Evolutionary conservation across 2,113 vertebrate genomes (phyloP).

Genomic region (Osmerus mordax): DNA sequence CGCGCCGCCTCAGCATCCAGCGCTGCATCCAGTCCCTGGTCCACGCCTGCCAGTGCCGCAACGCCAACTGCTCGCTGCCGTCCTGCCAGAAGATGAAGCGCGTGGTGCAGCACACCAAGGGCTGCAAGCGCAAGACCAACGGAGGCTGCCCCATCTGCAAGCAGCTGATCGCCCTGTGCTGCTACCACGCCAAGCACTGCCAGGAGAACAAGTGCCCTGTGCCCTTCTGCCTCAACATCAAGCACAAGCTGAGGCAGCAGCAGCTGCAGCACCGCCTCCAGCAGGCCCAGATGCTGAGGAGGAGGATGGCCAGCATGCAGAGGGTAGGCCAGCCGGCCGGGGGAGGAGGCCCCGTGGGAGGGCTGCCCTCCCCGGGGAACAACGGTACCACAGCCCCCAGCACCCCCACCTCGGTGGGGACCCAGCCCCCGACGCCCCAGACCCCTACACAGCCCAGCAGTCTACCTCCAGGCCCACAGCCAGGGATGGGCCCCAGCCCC

Average conservation of each 20-base stretch:
- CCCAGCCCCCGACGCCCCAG: slow-evolving; percentile 87
- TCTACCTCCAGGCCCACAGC: slow-evolving; percentile 48
- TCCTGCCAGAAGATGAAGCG: slow-evolving; percentile 99
- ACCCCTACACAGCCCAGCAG: slow-evolving; percentile 74
- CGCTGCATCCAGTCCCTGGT: slow-evolving; percentile 97
- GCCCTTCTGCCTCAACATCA: slow-evolving; percentile 98
- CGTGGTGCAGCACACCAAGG: slow-evolving; percentile 95
- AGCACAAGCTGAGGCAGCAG: slow-evolving; percentile 95
- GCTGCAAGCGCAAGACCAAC: slow-evolving; percentile 96
- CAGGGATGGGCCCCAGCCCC: slow-evolving; percentile 58
- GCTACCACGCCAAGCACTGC: slow-evolving; percentile 98
- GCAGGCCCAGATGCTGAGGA: slow-evolving; percentile 94
- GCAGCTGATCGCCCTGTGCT: slow-evolving; percentile 96
- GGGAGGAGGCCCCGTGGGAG: slow-evolving; percentile 60
- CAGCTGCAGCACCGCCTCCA: slow-evolving; percentile 95
- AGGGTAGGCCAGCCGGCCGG: slow-evolving; percentile 78
- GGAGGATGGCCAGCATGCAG: slow-evolving; percentile 97
- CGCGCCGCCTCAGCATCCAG: slow-evolving; percentile 94
- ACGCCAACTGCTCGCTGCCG: slow-evolving; percentile 94
- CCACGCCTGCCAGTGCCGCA: slow-evolving; percentile 96
- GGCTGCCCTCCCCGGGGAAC: slow-evolving; percentile 84
- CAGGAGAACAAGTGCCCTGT: slow-evolving; percentile 99
- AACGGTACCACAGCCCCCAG: slow-evolving; percentile 74
- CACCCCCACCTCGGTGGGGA: slow-evolving; percentile 86
- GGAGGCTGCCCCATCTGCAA: slow-evolving; percentile 98